phyloP scores from a whole-genome alignment of 2,797 vertebrate genomes.

The Lacerta agilis region DNA sequence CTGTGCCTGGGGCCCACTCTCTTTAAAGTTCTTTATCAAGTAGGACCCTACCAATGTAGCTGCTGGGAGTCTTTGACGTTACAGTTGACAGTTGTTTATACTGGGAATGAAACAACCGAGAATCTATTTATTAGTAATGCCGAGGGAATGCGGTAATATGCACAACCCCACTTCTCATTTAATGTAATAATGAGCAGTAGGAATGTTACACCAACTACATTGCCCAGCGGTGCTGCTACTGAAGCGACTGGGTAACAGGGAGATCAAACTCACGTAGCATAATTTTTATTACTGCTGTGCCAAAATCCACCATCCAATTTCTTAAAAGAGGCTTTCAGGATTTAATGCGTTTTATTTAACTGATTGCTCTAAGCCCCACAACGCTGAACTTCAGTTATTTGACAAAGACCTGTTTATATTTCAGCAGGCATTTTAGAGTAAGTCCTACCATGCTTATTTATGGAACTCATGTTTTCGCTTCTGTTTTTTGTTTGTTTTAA shows the following conservation, averaged over 20 bases:
- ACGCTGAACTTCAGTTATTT: too few relatives aligned
- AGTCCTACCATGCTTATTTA: not conserved
- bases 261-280: not conserved
- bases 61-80: slow-evolving; percentile 19
- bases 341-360: too few relatives aligned
- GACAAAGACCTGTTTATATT: not conserved
- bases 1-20: not conserved
- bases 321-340: too few relatives aligned
- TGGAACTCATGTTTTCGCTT: too few relatives aligned
- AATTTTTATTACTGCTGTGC: too few relatives aligned
- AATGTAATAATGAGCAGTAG: not conserved
- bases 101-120: not conserved
- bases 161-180: too few relatives aligned
- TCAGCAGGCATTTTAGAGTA: not conserved
- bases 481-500: too few relatives aligned
- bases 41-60: slow-evolving; percentile 5
- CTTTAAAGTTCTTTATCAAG: slow-evolving; percentile 35
- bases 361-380: too few relatives aligned
- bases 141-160: slow-evolving; percentile 19
- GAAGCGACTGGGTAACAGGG: not conserved
- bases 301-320: too few relatives aligned
- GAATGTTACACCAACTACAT: not conserved
- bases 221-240: not conserved
- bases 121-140: slow-evolving; percentile 22
- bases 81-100: slow-evolving; percentile 41